Evolutionary conservation across 1,140 invertebrate genomes (phyloP).

Genomic region (Drosophila kohkoa): DNA sequence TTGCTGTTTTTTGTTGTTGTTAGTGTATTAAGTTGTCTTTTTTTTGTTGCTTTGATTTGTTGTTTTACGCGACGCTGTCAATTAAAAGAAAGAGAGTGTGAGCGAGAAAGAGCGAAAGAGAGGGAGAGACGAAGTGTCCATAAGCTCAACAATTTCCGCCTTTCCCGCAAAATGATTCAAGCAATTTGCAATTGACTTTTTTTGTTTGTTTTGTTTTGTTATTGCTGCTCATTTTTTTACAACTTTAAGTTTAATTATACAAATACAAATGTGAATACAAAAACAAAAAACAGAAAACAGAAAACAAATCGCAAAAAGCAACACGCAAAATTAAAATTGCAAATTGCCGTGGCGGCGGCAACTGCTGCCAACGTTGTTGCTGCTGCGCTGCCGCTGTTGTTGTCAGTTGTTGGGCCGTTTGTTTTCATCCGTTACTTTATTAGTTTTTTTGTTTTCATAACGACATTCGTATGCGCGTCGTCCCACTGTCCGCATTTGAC

Average conservation of each 20-base stretch:
- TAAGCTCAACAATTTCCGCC: conserved; percentile 64
- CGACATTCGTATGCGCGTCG: conserved; percentile 69
- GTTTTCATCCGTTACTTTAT: conserved; percentile 82
- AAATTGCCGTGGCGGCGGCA: conserved; percentile 59
- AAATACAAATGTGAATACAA: conserved; percentile 37
- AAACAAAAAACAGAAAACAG: conserved; percentile 21
- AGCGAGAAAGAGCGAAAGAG: conserved; percentile 2
- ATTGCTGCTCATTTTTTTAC: conserved; percentile 59
- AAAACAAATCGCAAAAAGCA: conserved; percentile 25
- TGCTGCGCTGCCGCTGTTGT: conserved; percentile 11
- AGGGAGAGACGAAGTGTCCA: conserved; percentile 16
- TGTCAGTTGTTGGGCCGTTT: conserved; percentile 49
- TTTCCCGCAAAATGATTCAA: conserved; percentile 57
- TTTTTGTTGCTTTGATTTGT: conserved; percentile 32
- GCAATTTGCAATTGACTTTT: conserved; percentile 71
- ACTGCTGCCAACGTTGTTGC: conserved; percentile 31
- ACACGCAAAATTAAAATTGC: conserved; percentile 74
- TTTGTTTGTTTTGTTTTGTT: conserved; percentile 29
- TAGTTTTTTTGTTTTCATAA: conserved; percentile 82
- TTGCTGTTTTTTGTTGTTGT: conserved; percentile 32
- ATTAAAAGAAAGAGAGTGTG: conserved; percentile 38
- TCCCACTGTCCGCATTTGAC: conserved; percentile 37
- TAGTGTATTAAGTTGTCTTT: conserved; percentile 29
- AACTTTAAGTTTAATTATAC: conserved; percentile 72
- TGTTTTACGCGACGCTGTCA: conserved; percentile 45